Evolutionary conservation across 2,888 invertebrate genomes (phyloP), one percentile per base, ranked within the genome.

Genomic region (Catocala nupta): DNA sequence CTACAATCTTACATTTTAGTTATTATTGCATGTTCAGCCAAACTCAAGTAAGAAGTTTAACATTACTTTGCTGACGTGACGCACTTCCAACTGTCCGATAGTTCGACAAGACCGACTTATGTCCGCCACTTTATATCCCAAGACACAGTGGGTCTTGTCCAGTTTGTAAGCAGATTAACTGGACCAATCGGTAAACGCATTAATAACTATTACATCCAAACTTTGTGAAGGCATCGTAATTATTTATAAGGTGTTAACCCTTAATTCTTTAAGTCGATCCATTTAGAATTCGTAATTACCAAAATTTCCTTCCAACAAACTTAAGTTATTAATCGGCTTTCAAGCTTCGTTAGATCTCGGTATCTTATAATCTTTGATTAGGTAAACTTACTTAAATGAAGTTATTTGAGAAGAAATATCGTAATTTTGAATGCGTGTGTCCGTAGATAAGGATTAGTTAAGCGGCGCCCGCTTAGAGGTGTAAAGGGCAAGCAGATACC

Each of bases 111-210:
- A 1, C 16, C 47, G 13, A 11, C 44, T 39, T 43, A 42, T 49
- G 39, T 25, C 36, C 42, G 55, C 68, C 77, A 77, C 71, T 70
- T 79, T 71, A 83, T 77, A 78, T 73, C 59, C 47, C 67, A 76
- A 82, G 76, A 75, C 71, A 65, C 63, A 65, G 60, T 57, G 71
- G 78, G 73, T 71, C 78, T 70, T 80, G 85, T 78, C 84, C 90
- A 85, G 81, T 82, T 78, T 73, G 71, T 83, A 87, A 90, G 87
- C 68, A 81, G 90, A 90, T 90, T 91, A 88, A 79, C 80, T 73
- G 79, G 77, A 82, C 79, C 83, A 80, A 83, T 84, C 78, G 67
- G 76, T 78, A 77, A 88, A 82, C 85, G 82, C 83, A 86, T 90
- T 85, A 87, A 88, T 90, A 86, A 82, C 74, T 75, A 75, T 78